phyloP scores from a whole-genome alignment of 2,797 vertebrate species.

The Otolemur crassicaudatus region DNA sequence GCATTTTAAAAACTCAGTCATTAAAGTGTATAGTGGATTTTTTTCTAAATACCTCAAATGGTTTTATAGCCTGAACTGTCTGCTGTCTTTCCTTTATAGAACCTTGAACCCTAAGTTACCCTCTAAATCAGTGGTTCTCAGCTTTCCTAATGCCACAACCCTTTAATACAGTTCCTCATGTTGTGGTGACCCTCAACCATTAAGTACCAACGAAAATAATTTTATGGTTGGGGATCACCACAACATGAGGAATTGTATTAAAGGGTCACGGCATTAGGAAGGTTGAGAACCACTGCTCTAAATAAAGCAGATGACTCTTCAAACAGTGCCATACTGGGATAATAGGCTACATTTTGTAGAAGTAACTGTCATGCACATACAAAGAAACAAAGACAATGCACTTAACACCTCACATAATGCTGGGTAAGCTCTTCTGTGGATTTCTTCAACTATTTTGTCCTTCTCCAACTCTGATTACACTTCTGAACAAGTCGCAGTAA shows the following conservation, averaged over 20 bases:
- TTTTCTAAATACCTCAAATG: conserved; percentile 45
- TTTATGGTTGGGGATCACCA: too few species aligned
- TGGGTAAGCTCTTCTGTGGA: background rate
- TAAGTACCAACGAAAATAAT: too few species aligned
- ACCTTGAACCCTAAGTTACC: background rate
- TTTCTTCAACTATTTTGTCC: background rate
- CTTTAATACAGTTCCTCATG: too few species aligned
- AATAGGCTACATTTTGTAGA: conserved; percentile 9
- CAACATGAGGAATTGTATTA: too few species aligned
- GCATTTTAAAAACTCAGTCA: conserved; percentile 10
- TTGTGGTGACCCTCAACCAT: too few species aligned
- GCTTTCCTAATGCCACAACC: too few species aligned
- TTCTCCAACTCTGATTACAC: background rate
- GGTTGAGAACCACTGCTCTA: background rate
- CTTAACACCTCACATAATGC: background rate
- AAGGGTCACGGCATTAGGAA: too few species aligned
- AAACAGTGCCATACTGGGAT: background rate
- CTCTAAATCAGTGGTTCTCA: background rate
- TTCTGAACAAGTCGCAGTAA: conserved; percentile 28
- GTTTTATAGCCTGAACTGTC: conserved; percentile 55
- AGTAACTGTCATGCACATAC: conserved; percentile 9
- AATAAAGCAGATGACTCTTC: background rate
- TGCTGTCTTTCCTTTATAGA: conserved; percentile 45
- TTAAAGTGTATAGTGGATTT: conserved; percentile 48
- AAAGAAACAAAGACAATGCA: background rate